Evolutionary conservation across 2,888 invertebrate species (phyloP), one percentile per base, ranked within the genome.

Genomic region (Calliphora vomitoria): DNA sequence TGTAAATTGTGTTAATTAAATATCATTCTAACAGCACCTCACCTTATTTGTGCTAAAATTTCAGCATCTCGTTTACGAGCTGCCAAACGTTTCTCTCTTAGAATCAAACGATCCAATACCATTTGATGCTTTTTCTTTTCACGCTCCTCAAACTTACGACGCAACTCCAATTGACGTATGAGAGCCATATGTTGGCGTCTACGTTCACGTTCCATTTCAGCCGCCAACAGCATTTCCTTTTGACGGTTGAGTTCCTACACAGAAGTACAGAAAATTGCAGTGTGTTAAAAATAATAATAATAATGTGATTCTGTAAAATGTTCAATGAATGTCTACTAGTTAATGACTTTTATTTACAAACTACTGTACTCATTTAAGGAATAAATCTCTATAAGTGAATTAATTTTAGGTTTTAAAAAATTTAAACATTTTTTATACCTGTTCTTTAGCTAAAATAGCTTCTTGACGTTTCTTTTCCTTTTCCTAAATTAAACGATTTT

Each of bases 401-500:
- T 55, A 55, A 15, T 11, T 72, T 82, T 79, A 74, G 50, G 50
- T 78, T 74, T 72, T 58, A 55, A 44, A 58, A 60, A 76, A 41
- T 72, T 38, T 15, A 66, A 64, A 35, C 47, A 62, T 50, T 72
- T 74, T 58, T 79, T 95, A 95, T 95, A 98, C 98, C 97, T 98
- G 98, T 94, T 98, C 98, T 94, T 98, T 98, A 90, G 98, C 95
- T 92, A 98, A 95, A 89, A 97, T 96, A 74, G 97, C 96, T 93
- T 98, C 98, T 93, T 98, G 98, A 91, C 98, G 95, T 94, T 98
- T 98, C 92, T 98, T 94, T 94, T 98, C 98, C 93, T 97, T 96
- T 94, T 98, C 98, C 98, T 98, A 89, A 89, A 89, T 90, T 88
- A 90, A 88, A 96, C 20, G 91, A 91, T 91, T 88, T 91, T 87